Evolutionary conservation across 2,113 vertebrate species (phyloP).

Genomic region (Centropus unirufus): DNA sequence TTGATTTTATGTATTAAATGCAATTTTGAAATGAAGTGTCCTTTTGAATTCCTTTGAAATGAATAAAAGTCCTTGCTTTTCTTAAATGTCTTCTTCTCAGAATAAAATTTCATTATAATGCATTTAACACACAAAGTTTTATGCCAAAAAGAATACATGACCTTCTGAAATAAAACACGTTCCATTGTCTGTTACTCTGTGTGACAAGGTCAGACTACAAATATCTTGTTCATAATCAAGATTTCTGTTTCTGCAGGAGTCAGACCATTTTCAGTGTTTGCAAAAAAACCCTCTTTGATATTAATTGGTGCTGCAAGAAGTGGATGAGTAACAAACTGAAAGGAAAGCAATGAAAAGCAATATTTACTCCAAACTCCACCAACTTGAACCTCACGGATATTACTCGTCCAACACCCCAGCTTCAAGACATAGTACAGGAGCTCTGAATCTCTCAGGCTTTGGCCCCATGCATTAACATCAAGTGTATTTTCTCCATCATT

Average conservation of each 20-base stretch:
- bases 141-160: fast-evolving
- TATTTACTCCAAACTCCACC: background rate
- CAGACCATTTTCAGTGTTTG: background rate
- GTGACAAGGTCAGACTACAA: background rate
- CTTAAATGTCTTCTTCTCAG: background rate
- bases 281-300: background rate
- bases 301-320: background rate
- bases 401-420: background rate
- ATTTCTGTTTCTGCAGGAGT: background rate
- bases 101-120: background rate
- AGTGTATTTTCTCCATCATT: background rate
- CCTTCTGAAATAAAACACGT: background rate
- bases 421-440: background rate
- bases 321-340: background rate
- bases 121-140: background rate
- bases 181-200: background rate
- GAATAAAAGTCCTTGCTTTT: background rate
- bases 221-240: background rate
- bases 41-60: background rate
- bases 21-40: background rate
- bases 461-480: background rate
- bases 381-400: background rate
- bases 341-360: background rate
- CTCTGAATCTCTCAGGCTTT: background rate
- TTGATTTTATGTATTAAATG: background rate